Evolutionary conservation across 2,797 vertebrate genomes (phyloP), one percentile per base, ranked within the genome.

Genomic region (Pelobates cultripes): DNA sequence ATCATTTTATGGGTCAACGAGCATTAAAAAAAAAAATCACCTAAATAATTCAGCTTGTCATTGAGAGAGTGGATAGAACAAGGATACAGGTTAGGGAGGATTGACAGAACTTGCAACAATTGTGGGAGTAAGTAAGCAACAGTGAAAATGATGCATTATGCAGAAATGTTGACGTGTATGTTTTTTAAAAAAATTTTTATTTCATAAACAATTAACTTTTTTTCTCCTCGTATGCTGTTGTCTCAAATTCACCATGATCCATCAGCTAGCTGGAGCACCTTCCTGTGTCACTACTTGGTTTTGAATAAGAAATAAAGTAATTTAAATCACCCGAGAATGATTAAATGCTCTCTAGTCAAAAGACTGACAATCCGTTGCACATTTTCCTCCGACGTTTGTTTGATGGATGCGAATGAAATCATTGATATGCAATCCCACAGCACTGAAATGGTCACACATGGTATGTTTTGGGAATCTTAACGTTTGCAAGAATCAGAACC

Each of bases 351-450:
- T 40, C 66, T 71, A 3, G 68, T 76, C 43, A 14, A 74, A 77
- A 68, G 64, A 82, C 60, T 14, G 74, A 72, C 57, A 71, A 76
- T 77, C 57, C 57, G 74, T 44, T 77, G 57, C 17, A 51, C 51
- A 7, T 51, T 53, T 68, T 51, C 47, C 10, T 71, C 44, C n/a
- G 45, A 75, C 53, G 10, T 45, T 42, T 51, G 12, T 64, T 69
- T 76, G 73, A 81, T 81, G 68, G 80, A 81, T 66, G 80, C 44
- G 40, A 0, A 43, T 44, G 9, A n/a, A 81, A 81, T 51, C 73
- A 72, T 77, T 68, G 75, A 44, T 68, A 67, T 77, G 76, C 61
- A 15, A 17, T 47, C 45, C 68, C 64, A 77, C 69, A 61, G 69
- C 41, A n/a, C 55, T 14, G 57, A 41, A 44, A 73, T 72, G 28